Evolutionary conservation across 1,140 invertebrate species (phyloP), one percentile per base, ranked within the genome.

Genomic region (Amphibalanus amphitrite): DNA sequence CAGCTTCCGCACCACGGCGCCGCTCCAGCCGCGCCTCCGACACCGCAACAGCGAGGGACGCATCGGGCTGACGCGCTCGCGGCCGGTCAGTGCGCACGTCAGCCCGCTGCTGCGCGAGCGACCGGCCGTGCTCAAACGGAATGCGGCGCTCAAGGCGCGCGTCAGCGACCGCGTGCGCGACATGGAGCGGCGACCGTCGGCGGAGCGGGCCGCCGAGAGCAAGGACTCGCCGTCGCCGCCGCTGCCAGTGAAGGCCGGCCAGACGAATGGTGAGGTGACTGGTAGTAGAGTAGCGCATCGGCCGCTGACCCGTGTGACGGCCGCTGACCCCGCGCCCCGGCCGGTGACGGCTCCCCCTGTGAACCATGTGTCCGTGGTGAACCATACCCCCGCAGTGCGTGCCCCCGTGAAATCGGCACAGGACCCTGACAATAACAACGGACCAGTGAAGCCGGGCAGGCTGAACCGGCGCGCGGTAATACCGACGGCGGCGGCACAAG

Each of bases 121-220:
- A 20, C 68, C 29, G 68, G 47, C 47, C 20, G 47, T 59, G 47
- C 47, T 59, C 6, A 59, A 59, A 20, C 47, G 47, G 29, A 86
- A 85, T 75, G 83, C 82, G 69, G 85, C 85, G 38, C 77, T 87
- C 30, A 85, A 84, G 75, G 82, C 85, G 73, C 47, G 47, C 17
- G 47, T 59, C 47, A 59, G 47, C 17, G 47, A 59, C 47, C 47
- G 47, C 6, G 17, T 59, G 13, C 10, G 47, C 17, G 47, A 23
- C 47, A 13, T 59, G 47, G 47, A 59, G 47, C 47, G 47, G 1
- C 47, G 47, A 3, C 13, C 47, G 6, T 23, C 47, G 20, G 47
- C 47, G 10, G 47, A 59, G 13, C 1, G 6, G 13, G 47, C 17
- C 6, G 6, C 10, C 10, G 47, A 59, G 47, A 20, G 1, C n/a